These are phyloP conservation scores for Papilio polytes DNA, from an alignment of 1,140 invertebrate genomes.

Conservation along the genomic window DNA sequence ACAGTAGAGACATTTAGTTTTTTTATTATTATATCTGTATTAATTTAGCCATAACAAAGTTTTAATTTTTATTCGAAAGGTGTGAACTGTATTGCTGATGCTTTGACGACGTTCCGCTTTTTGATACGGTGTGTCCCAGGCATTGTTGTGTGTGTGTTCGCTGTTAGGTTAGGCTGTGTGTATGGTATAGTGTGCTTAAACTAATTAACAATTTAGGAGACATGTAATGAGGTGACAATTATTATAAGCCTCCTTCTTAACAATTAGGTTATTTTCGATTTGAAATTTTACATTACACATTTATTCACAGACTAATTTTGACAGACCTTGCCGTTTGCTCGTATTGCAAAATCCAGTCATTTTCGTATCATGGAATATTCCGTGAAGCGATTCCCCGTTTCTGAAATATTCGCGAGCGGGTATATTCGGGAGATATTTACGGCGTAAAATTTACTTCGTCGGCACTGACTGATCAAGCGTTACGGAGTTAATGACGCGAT, in stretches of 20 bases:
- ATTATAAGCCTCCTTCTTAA: not conserved
- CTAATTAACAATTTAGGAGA: no score
- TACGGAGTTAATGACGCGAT: slow-evolving; percentile 42
- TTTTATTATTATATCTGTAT: no score
- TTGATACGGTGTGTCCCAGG: no score
- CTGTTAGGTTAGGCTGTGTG: no score
- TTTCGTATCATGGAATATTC: slow-evolving; percentile 30
- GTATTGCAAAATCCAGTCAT: slow-evolving; percentile 16
- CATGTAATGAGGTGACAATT: no score
- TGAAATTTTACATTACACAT: not conserved
- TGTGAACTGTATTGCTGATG: no score
- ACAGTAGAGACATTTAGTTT: no score
- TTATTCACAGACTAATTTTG: not conserved
- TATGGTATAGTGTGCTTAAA: no score
- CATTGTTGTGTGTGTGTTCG: no score
- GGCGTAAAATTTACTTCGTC: slow-evolving; percentile 46
- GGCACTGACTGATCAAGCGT: slow-evolving; percentile 47
- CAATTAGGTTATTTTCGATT: not conserved
- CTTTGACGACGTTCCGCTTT: no score
- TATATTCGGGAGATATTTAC: slow-evolving; percentile 52
- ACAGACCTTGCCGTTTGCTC: slow-evolving; percentile 6
- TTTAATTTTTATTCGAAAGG: no score
- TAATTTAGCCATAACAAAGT: no score
- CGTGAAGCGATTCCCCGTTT: slow-evolving; percentile 23
- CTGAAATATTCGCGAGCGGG: slow-evolving; percentile 30